Percentiles rank a stretch among this genome's conserved stretches.
phyloP scores from a whole-genome alignment of 1,140 invertebrate genomes.

The Drosophila dunni region DNA sequence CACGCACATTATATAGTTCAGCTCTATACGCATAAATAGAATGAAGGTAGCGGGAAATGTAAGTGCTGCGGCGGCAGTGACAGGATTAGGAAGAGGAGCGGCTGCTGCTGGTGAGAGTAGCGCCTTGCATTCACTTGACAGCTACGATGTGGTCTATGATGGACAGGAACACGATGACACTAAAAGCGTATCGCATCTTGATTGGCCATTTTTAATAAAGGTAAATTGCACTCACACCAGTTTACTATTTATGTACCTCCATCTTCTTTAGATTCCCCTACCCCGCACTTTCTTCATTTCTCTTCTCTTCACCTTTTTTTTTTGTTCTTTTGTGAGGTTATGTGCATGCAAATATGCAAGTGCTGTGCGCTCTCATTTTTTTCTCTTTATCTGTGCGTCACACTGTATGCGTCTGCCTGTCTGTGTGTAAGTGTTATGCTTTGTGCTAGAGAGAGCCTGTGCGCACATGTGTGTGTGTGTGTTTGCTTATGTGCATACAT shows the following conservation, averaged over 20 bases:
- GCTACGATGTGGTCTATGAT: conserved; percentile 67
- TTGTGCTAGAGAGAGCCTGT: not conserved
- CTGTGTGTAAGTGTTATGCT: not conserved
- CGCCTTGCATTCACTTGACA: conserved; percentile 42
- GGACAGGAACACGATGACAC: conserved; percentile 68
- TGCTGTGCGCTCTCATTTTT: conserved; percentile 9
- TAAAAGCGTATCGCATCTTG: conserved; percentile 67
- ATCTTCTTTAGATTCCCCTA: not conserved
- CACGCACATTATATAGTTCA: not conserved
- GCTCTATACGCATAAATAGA: not conserved
- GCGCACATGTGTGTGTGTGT: conserved; percentile 14
- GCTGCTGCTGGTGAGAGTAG: conserved; percentile 6
- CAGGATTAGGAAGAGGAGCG: not conserved
- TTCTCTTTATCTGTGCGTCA: conserved; percentile 12
- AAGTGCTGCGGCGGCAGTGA: not conserved
- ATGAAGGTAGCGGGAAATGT: conserved; percentile 18
- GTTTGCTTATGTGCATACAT: conserved; percentile 44
- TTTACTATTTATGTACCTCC: conserved; percentile 4
- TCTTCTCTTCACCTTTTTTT: conserved; percentile 12
- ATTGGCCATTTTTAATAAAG: conserved; percentile 83
- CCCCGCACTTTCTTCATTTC: not conserved
- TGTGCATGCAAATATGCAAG: conserved; percentile 54
- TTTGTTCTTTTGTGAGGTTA: conserved; percentile 57
- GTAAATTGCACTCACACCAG: conserved; percentile 48
- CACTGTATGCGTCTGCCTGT: not conserved